Conservation (phyloP, 2,113 vertebrate genomes). For the Python bivittatus region DNA sequence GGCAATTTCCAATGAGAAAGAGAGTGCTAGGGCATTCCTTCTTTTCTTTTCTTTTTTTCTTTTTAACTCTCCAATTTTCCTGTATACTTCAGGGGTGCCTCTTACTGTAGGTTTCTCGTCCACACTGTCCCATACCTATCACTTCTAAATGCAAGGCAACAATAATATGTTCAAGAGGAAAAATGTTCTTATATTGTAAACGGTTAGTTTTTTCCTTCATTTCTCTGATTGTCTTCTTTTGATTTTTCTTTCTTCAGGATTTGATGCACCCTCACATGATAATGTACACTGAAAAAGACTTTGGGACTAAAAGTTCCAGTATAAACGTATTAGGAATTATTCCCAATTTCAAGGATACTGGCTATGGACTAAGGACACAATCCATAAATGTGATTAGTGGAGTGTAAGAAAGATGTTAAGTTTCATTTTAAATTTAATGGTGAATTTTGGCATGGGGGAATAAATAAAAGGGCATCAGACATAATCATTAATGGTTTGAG, state of each 20-base stretch:
- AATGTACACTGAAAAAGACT: conserved; percentile 86
- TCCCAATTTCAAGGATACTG: conserved; percentile 82
- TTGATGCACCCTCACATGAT: conserved; percentile 85
- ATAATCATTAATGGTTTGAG: background rate
- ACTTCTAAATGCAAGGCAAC: background rate
- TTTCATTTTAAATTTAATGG: conserved; percentile 25
- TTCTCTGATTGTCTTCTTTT: conserved; percentile 17
- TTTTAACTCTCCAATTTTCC: background rate
- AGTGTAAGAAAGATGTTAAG: conserved; percentile 82
- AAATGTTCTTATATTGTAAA: background rate
- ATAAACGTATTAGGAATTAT: conserved; percentile 85
- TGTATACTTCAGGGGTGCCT: background rate
- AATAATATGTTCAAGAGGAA: background rate
- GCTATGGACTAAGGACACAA: conserved; percentile 83
- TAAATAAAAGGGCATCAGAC: background rate
- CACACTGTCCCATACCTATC: background rate
- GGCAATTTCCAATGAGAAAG: background rate
- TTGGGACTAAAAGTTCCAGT: conserved; percentile 77
- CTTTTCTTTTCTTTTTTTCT: background rate
- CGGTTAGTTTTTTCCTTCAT: background rate
- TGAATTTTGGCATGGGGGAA: background rate
- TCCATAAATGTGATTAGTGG: conserved; percentile 86
- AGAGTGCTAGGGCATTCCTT: background rate
- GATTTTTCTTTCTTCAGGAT: conserved; percentile 73
- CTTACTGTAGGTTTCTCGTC: background rate